Conservation (phyloP, 2,113 vertebrate species). For the Candoia aspera region DNA sequence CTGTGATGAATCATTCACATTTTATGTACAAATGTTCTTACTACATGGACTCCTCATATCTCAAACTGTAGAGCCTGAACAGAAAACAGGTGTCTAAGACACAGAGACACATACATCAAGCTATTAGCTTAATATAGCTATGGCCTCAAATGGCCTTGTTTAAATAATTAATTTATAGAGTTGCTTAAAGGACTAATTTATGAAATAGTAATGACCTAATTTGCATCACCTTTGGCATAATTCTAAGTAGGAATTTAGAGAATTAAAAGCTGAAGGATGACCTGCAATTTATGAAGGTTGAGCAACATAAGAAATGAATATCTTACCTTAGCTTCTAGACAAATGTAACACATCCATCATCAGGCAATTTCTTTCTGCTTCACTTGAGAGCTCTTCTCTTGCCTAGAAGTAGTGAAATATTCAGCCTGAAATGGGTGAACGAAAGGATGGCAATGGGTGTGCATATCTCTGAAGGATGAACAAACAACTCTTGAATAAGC, state of each 20-base stretch:
- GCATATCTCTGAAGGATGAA: conserved; percentile 7
- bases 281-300: conserved; percentile 10
- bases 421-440: conserved; percentile 10
- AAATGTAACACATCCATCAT: conserved; percentile 21
- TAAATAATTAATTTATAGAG: conserved; percentile 1
- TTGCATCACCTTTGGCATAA: neutral
- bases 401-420: conserved; percentile 6
- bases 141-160: neutral
- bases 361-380: conserved; percentile 21
- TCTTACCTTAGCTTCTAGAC: conserved; percentile 26
- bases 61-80: neutral
- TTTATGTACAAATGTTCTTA: neutral
- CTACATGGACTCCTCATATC: neutral
- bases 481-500: conserved; percentile 3
- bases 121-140: neutral
- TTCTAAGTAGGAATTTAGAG: neutral
- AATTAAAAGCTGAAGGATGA: conserved; percentile 21
- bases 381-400: conserved; percentile 12
- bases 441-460: neutral
- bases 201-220: neutral
- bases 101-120: neutral
- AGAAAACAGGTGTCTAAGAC: neutral
- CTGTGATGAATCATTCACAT: neutral
- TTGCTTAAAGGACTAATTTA: conserved; percentile 4
- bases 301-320: conserved; percentile 7